These are phyloP conservation scores for Enteromius trimaculatus DNA, from an alignment of 2,797 vertebrate species.

Conservation along the genomic window DNA sequence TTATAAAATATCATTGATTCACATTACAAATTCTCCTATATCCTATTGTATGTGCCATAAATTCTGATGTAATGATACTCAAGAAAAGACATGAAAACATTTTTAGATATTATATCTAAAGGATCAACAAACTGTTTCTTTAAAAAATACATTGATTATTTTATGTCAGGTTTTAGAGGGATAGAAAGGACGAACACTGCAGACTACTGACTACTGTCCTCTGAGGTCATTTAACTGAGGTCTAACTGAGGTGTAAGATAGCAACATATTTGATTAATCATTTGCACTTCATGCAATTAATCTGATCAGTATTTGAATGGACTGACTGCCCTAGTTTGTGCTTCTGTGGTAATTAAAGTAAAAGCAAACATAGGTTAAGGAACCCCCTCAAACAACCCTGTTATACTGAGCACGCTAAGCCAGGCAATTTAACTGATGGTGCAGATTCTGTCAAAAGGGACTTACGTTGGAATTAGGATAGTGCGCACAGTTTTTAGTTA, in stretches of 20 bases:
- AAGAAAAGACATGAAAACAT: too few species aligned
- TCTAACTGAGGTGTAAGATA: neutral
- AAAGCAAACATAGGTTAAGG: neutral
- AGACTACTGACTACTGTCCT: neutral
- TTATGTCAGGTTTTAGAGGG: neutral
- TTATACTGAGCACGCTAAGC: neutral
- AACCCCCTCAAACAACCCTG: neutral
- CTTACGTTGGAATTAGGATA: conserved; percentile 13
- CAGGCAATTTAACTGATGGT: neutral
- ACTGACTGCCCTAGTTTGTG: neutral
- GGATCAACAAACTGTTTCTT: neutral
- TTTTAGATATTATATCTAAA: too few species aligned
- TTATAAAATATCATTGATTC: too few species aligned
- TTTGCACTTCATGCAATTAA: too few species aligned
- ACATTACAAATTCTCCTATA: too few species aligned
- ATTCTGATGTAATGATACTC: too few species aligned
- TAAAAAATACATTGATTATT: neutral
- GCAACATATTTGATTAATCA: neutral
- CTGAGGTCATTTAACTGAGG: neutral
- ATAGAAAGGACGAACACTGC: neutral
- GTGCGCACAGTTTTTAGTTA: conserved; percentile 19
- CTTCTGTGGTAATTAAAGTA: neutral
- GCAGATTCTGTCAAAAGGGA: conserved; percentile 4
- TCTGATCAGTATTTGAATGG: neutral
- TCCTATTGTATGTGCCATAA: too few species aligned